Evolutionary conservation across 1,140 invertebrate genomes (phyloP).

Genomic region (Phocides pigmalion): DNA sequence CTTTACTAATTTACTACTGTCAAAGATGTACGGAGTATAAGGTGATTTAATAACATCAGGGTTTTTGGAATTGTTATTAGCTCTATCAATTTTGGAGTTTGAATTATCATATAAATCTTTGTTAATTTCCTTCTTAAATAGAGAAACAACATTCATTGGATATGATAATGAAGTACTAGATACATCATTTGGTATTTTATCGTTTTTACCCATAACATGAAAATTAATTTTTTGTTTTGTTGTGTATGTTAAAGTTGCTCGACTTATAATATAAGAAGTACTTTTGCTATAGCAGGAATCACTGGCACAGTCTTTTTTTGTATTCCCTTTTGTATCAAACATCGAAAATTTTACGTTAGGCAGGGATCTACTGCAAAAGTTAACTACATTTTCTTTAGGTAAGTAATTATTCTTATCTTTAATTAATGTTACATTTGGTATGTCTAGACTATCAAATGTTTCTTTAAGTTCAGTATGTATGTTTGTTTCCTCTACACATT

Average conservation of each 20-base stretch:
- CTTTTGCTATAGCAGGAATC: conserved; percentile 47
- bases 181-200: conserved; percentile 44
- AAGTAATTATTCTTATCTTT: conserved; percentile 55
- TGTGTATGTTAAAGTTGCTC: conserved; percentile 72
- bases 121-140: conserved; percentile 63
- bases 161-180: conserved; percentile 54
- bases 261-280: conserved; percentile 65
- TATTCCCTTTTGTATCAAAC: conserved; percentile 42
- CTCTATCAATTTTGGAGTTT: conserved; percentile 25
- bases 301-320: conserved; percentile 34
- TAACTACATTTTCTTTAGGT: conserved; percentile 54
- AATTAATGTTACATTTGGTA: conserved; percentile 73
- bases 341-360: conserved; percentile 54
- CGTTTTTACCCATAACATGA: conserved; percentile 60
- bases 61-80: conserved; percentile 37
- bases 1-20: conserved; percentile 70
- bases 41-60: conserved; percentile 47
- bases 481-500: conserved; percentile 30
- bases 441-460: conserved; percentile 69
- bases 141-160: conserved; percentile 68
- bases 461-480: conserved; percentile 42
- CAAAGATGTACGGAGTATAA: conserved; percentile 52
- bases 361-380: conserved; percentile 52
- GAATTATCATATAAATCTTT: conserved; percentile 38
- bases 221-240: conserved; percentile 73